A percentile compares a stretch with the other conserved stretches of the same genome.
phyloP scores from a whole-genome alignment of 2,113 vertebrate genomes.

The Actinemys pallida region DNA sequence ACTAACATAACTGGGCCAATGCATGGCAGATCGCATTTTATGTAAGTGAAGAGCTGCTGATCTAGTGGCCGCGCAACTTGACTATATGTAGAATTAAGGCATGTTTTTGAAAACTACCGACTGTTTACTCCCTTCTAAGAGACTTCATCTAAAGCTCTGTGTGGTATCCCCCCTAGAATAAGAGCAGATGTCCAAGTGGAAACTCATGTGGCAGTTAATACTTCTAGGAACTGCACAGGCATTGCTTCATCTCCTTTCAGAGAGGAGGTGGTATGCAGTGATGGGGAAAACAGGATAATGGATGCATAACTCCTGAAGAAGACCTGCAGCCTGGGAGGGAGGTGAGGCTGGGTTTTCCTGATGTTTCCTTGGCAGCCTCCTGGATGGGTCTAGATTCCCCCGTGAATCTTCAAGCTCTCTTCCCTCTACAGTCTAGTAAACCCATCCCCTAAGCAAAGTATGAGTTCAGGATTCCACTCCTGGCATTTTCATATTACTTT shows the following conservation, averaged over 20 bases:
- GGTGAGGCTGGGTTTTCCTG: not conserved
- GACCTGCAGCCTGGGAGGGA: not conserved
- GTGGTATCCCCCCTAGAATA: not conserved
- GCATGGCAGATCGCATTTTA: constrained; percentile 6
- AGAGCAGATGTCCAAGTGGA: constrained; percentile 5
- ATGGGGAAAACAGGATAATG: not conserved
- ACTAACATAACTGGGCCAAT: constrained; percentile 33
- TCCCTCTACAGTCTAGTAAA: not conserved
- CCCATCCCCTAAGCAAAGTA: not conserved
- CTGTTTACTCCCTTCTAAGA: not conserved
- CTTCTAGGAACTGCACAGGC: not conserved
- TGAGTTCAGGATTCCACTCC: not conserved
- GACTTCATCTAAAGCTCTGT: not conserved
- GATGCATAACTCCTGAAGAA: not conserved
- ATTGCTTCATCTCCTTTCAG: not conserved
- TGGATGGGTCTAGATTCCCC: not conserved
- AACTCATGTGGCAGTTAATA: not conserved
- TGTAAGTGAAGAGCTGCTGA: constrained; percentile 50
- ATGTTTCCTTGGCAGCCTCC: not conserved
- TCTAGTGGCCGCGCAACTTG: constrained; percentile 24
- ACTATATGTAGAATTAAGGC: not conserved
- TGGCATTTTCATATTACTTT: not conserved
- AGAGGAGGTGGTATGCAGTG: not conserved
- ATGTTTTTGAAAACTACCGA: constrained; percentile 2
- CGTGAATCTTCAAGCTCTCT: constrained; percentile 6